Conservation (phyloP, 2,888 invertebrate genomes). For the Tuta absoluta region DNA sequence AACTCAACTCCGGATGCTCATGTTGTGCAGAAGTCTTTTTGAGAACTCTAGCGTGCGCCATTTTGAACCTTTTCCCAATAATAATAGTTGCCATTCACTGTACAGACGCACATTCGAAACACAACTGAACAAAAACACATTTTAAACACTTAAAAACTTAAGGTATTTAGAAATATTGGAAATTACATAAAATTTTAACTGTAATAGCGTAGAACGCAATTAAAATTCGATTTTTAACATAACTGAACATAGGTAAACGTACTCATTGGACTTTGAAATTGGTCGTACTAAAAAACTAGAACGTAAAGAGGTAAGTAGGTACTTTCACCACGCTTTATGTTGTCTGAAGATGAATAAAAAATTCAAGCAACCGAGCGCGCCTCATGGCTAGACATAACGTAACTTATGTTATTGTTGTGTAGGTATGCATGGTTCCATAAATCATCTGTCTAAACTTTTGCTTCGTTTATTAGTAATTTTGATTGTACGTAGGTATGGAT, state of each 20-base stretch:
- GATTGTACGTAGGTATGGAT: no score
- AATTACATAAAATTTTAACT: slow-evolving; percentile 1
- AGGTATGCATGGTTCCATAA: neutral
- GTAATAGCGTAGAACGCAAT: neutral
- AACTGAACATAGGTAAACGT: neutral
- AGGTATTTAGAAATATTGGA: slow-evolving; percentile 6
- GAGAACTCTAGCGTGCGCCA: slow-evolving; percentile 17
- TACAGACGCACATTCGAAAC: neutral
- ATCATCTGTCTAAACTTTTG: no score
- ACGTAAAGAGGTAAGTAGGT: neutral
- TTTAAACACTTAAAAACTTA: neutral
- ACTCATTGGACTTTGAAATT: slow-evolving; percentile 4
- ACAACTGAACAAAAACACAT: slow-evolving; percentile 5
- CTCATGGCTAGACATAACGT: neutral
- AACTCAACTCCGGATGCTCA: neutral
- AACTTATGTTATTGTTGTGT: neutral
- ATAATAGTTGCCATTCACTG: neutral
- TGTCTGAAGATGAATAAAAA: slow-evolving; percentile 8
- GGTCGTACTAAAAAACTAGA: slow-evolving; percentile 2
- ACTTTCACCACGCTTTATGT: neutral
- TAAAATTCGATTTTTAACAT: neutral
- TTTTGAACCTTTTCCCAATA: neutral
- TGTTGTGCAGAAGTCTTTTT: neutral
- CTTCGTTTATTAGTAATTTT: no score
- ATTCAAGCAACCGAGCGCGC: slow-evolving; percentile 4